Evolutionary conservation across 2,113 vertebrate genomes (phyloP).

Genomic region (Platysteira castanea): DNA sequence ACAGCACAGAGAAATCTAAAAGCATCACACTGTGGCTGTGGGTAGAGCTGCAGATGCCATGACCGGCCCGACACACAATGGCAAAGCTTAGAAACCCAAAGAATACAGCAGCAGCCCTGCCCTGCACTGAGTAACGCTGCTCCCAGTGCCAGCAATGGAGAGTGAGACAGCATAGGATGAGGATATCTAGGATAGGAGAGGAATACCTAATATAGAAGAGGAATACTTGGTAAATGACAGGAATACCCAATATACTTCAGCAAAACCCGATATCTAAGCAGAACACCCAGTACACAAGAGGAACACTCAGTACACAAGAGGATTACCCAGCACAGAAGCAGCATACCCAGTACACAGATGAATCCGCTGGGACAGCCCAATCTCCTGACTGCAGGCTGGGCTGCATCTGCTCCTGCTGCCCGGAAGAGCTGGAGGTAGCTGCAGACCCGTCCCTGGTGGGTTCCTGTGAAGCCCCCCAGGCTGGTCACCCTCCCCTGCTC

Average conservation of each 20-base stretch:
- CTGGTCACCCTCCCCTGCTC: accelerated
- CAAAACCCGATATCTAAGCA: not conserved
- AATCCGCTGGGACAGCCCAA: accelerated
- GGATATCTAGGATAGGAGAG: not conserved
- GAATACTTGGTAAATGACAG: not conserved
- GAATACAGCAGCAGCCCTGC: not conserved
- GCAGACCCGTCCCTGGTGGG: accelerated
- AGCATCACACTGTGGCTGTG: accelerated
- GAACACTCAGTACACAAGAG: not conserved
- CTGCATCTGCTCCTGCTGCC: not conserved
- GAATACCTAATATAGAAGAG: not conserved
- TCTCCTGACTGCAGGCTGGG: not conserved
- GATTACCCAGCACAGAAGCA: too few relatives aligned
- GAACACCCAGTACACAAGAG: not conserved
- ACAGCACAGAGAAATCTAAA: not conserved
- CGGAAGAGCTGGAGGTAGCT: accelerated
- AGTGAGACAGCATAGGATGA: accelerated
- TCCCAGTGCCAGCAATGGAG: not conserved
- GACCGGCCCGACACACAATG: accelerated
- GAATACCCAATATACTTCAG: not conserved
- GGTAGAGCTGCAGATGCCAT: not conserved
- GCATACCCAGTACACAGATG: accelerated
- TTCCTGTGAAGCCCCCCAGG: accelerated
- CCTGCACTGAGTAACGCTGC: accelerated
- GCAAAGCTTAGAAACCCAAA: not conserved